Evolutionary conservation across 2,797 vertebrate species (phyloP), one percentile per base, ranked within the genome.

Genomic region (Pseudochirops cupreus): DNA sequence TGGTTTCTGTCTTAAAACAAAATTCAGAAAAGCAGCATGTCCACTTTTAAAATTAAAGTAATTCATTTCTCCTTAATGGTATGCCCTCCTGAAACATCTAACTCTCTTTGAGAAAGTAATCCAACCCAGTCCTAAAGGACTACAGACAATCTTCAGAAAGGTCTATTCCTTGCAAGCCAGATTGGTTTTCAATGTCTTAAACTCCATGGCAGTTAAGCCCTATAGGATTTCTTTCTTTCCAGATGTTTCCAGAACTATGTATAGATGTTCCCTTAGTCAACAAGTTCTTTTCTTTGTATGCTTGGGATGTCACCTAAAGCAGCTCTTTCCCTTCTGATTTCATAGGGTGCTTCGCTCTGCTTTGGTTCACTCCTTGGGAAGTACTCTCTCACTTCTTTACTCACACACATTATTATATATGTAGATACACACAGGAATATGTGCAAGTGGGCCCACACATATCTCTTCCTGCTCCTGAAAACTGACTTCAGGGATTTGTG

Each of bases 21-120:
- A 87, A 87, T 87, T 87, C 92, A 91, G 57, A 54, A 91, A 94
- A 95, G 13, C 18, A 94, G 93, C 24, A 53, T 92, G 96, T 39
- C 57, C 14, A 82, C 57, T 91, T 89, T 92, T 52, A 91, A 87
- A 92, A 74, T 91, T 92, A 33, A 13, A 95, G 62, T 94, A 33
- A 87, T 58, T 92, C 21, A 52, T 55, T 95, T 56, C 6, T 29
- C 4, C 13, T 55, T 58, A 94, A 91, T 52, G 28, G 24, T 58
- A 62, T 96, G 53, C 0, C 58, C 55, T 95, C 92, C 53, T 33
- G 24, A 18, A 57, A 89, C 46, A 58, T 10, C 0, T 91, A 87
- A 62, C 39, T 10, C 39, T 21, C 33, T 97, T 95, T 93, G 74
- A 91, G 95, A 87, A 94, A 18, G 26, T 10, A 96, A 90, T 11